Evolutionary conservation across 2,113 vertebrate genomes (phyloP).

Genomic region (Xenopus borealis): DNA sequence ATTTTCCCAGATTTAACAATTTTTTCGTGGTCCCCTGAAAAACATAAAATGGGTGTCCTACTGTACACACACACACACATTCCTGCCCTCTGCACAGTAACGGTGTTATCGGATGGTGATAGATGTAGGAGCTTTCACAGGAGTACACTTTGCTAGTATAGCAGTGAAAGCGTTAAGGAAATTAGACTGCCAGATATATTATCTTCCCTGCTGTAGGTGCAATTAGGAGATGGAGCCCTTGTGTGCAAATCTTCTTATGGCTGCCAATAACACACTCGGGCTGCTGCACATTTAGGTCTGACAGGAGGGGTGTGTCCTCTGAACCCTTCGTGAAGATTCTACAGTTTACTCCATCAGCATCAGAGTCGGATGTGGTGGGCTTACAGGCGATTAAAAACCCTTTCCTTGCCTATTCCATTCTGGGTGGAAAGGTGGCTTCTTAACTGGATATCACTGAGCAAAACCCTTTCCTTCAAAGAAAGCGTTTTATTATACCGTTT

Average conservation of each 20-base stretch:
- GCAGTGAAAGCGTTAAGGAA: constrained; percentile 16
- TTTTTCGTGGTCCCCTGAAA: too few relatives aligned
- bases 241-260: background rate
- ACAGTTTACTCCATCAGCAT: background rate
- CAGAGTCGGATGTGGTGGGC: background rate
- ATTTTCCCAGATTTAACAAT: too few relatives aligned
- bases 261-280: constrained; percentile 1
- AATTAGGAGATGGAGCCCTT: constrained; percentile 5
- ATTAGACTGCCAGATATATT: constrained; percentile 18
- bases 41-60: too few relatives aligned
- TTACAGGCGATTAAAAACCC: background rate
- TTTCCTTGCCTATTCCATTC: background rate
- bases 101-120: too few relatives aligned
- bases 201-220: constrained; percentile 15
- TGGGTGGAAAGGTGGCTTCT: background rate
- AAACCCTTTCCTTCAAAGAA: background rate
- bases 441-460: background rate
- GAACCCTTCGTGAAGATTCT: constrained; percentile 4
- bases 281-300: constrained; percentile 4
- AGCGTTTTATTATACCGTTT: too few relatives aligned
- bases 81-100: too few relatives aligned
- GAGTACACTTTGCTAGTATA: background rate
- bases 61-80: too few relatives aligned
- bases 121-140: background rate
- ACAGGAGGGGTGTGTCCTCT: constrained; percentile 10